Conservation (phyloP, 2,113 vertebrate species). For the Macquaria ambigua region DNA sequence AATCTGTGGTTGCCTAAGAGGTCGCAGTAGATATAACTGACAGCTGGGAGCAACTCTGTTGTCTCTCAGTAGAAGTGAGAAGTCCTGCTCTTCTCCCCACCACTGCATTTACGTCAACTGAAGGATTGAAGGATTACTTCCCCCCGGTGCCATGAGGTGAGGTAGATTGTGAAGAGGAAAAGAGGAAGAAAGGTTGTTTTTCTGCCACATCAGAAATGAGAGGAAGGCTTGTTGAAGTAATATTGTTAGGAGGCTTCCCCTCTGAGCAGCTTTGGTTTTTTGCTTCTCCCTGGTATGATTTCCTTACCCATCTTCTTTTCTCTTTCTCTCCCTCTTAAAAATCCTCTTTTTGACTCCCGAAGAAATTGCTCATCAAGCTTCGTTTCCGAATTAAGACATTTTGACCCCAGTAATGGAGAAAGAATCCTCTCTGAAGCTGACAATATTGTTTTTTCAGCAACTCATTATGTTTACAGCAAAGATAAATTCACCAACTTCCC, state of each 20-base stretch:
- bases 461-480: conserved; percentile 11
- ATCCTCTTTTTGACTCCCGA: background rate
- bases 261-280: conserved; percentile 1
- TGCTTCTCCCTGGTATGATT: background rate
- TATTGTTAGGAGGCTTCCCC: conserved; percentile 16
- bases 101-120: conserved; percentile 24
- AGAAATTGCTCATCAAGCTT: background rate
- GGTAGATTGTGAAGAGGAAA: conserved; percentile 2
- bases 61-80: conserved; percentile 49
- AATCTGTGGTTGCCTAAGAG: conserved; percentile 40
- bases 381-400: background rate
- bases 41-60: conserved; percentile 34
- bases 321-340: background rate
- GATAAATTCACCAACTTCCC: background rate
- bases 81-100: conserved; percentile 41
- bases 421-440: conserved; percentile 7
- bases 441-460: conserved; percentile 8
- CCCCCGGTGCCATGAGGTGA: background rate
- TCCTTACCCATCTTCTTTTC: background rate
- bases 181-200: conserved; percentile 20
- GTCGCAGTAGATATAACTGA: conserved; percentile 25
- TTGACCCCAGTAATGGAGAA: background rate
- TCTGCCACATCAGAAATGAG: background rate
- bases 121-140: conserved; percentile 26
- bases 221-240: conserved; percentile 6